A percentile compares a stretch with the other conserved stretches of the same genome.
Conservation (phyloP, 2,113 vertebrate genomes). For the Toxotes jaculatrix region DNA sequence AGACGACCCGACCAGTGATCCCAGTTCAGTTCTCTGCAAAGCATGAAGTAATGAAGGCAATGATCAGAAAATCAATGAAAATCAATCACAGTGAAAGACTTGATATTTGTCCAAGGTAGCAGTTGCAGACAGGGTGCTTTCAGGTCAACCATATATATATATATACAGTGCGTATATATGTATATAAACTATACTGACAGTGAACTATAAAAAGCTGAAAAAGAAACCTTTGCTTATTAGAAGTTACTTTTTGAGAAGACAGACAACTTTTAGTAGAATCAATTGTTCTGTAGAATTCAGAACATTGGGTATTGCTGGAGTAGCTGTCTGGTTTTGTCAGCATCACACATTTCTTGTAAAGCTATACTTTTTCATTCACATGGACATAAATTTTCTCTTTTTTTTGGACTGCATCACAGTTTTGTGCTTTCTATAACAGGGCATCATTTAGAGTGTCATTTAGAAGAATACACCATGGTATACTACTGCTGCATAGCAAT, state of each 20-base stretch:
- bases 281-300: background rate
- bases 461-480: background rate
- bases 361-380: background rate
- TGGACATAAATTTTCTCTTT: background rate
- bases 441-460: background rate
- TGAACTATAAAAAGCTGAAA: background rate
- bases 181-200: background rate
- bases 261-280: background rate
- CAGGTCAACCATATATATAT: background rate
- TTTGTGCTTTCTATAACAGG: background rate
- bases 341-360: background rate
- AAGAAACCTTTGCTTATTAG: background rate
- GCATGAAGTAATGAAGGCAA: constrained; percentile 50
- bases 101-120: background rate
- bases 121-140: background rate
- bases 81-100: constrained; percentile 35
- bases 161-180: background rate
- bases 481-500: no score
- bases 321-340: background rate
- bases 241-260: background rate
- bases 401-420: background rate
- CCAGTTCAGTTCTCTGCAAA: constrained; percentile 21
- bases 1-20: background rate
- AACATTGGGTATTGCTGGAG: background rate
- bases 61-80: constrained; percentile 61